Evolutionary conservation across 2,113 vertebrate species (phyloP).

Genomic region (Stigmatopora nigra): DNA sequence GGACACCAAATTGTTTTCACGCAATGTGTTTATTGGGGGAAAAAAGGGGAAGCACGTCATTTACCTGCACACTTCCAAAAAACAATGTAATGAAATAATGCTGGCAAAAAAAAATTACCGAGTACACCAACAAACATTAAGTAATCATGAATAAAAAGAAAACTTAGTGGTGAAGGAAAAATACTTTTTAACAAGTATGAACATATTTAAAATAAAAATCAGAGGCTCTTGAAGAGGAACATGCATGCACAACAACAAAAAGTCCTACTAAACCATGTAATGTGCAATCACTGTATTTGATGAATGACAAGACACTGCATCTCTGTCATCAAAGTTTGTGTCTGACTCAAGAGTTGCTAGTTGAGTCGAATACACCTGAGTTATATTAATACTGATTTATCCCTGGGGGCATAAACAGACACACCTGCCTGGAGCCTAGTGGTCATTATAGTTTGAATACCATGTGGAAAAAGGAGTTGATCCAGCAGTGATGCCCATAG

Average conservation of each 20-base stretch:
- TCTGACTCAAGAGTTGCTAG: neutral
- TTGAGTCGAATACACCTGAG: constrained; percentile 25
- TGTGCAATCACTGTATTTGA: constrained; percentile 12
- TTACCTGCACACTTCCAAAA: constrained; percentile 13
- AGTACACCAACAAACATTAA: constrained; percentile 44
- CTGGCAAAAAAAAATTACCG: constrained; percentile 18
- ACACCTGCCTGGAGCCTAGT: constrained; percentile 9
- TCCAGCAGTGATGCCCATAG: constrained; percentile 22
- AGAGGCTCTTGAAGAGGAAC: neutral
- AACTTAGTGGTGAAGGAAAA: constrained; percentile 15
- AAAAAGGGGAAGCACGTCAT: constrained; percentile 15
- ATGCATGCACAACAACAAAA: neutral
- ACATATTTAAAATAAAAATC: constrained; percentile 19
- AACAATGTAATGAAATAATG: neutral
- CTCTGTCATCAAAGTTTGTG: constrained; percentile 15
- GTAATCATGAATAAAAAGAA: constrained; percentile 56
- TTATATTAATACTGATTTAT: constrained; percentile 47
- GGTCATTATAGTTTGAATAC: constrained; percentile 10
- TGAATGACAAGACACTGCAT: neutral
- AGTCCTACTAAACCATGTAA: constrained; percentile 30
- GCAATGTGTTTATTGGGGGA: constrained; percentile 34
- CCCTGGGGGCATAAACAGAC: constrained; percentile 46
- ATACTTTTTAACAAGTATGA: constrained; percentile 18
- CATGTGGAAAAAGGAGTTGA: constrained; percentile 30
- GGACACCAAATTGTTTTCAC: constrained; percentile 2